Evolutionary conservation across 37 sponge, comb jelly and placozoan genomes (phyloP), one percentile per base, ranked within the genome.

Genomic region (Agelas oroides): DNA sequence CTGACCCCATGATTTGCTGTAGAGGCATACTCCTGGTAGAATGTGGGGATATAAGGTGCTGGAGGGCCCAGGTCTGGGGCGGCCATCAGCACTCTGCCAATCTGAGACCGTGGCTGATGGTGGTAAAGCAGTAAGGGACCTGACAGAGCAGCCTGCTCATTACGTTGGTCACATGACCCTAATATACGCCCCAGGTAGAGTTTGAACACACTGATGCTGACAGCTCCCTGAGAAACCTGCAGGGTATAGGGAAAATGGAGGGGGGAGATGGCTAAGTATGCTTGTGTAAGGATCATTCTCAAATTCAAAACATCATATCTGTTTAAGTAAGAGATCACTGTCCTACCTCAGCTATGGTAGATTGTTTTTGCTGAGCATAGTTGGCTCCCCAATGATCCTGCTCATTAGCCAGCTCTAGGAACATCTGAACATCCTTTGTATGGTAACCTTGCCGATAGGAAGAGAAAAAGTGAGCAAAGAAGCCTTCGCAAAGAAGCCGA

Each of bases 401-500:
- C 58, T 60, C 31, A 68, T 86, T 86, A 56, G 87, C 87, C 52
- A 86, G 87, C 70, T 86, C 62, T 34, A 86, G 73, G 61, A 86
- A 86, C 87, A 79, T 78, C 19, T 36, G 40, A 20, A 61, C 25
- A 65, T 86, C 87, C 6, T 71, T 56, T 15, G 23, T 16, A 33
- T 75, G 58, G 62, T 57, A 84, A 13, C 15, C n/a, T 0, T 0
- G 27, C 16, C 86, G 53, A 28, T 66, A 31, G 33, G 77, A 8
- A 0, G 86, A 71, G 61, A 86, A 86, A 55, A 79, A 79, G 73
- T 79, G 80, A 18, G 67, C 59, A 63, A 86, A 79, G 16, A 86
- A 66, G 3, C 80, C 87, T 30, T 86, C 87, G 56, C 64, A 17
- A 0, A 77, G 53, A 21, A 34, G 65, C 5, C 79, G 64, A 40